phyloP scores from a whole-genome alignment of 2,888 invertebrate genomes.

The Dendrolimus pini region DNA sequence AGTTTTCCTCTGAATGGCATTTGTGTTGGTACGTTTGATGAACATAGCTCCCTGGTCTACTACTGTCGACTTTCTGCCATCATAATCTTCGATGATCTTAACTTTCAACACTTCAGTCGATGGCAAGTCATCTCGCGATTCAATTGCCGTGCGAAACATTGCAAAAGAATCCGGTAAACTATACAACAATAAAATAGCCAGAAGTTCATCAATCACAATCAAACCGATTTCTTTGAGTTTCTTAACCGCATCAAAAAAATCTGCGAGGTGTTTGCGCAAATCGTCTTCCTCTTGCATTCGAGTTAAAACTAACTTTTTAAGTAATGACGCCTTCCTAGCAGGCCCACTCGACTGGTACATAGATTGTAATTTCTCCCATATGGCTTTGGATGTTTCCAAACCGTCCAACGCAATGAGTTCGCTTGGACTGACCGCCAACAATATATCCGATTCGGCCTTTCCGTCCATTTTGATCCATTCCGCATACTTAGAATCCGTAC shows the following conservation, averaged over 20 bases:
- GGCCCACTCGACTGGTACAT: constrained; percentile 3
- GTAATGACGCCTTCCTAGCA: constrained; percentile 4
- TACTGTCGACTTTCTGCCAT: background rate
- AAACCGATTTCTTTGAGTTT: too few relatives aligned
- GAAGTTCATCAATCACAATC: too few relatives aligned
- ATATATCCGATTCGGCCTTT: constrained; percentile 4
- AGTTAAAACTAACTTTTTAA: constrained; percentile 4
- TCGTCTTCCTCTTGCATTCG: constrained; percentile 4
- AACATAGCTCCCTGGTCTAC: background rate
- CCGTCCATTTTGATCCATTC: constrained; percentile 1
- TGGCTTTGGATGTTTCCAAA: too few relatives aligned
- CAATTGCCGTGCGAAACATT: constrained; percentile 16
- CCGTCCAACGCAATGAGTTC: background rate
- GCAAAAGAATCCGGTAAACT: constrained; percentile 14
- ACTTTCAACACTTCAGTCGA: constrained; percentile 12
- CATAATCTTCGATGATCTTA: constrained; percentile 11
- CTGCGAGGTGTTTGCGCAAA: background rate
- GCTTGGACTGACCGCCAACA: constrained; percentile 2
- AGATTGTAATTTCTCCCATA: background rate
- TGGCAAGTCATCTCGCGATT: constrained; percentile 15
- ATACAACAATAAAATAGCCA: constrained; percentile 6
- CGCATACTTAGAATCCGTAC: constrained; percentile 1
- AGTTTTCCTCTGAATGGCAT: too few relatives aligned
- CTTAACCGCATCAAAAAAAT: too few relatives aligned
- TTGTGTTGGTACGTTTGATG: constrained; percentile 2